Conservation (phyloP, 2,888 invertebrate species). For the Temnothorax rugatulus region DNA sequence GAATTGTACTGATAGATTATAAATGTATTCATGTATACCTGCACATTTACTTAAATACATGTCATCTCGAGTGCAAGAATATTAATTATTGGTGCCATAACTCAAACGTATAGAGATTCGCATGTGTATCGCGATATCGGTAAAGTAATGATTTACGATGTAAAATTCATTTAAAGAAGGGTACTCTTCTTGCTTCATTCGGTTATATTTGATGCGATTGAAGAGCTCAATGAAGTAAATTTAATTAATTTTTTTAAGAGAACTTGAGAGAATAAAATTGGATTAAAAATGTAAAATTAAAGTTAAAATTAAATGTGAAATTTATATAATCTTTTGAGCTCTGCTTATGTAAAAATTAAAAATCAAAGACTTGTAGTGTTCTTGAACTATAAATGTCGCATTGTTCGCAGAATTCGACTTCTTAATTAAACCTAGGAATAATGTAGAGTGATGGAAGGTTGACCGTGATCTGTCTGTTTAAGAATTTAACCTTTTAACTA, state of each 20-base stretch:
- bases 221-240: not conserved
- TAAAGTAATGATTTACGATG: not conserved
- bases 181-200: not conserved
- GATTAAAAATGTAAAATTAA: not conserved
- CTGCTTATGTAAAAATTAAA: not conserved
- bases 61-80: not conserved
- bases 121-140: not conserved
- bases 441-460: constrained; percentile 3
- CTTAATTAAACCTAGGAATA: not conserved
- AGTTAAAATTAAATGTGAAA: not conserved
- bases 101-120: not conserved
- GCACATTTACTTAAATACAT: not conserved
- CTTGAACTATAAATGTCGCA: too few relatives aligned
- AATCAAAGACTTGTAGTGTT: not conserved
- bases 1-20: not conserved
- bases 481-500: constrained; percentile 44
- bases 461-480: constrained; percentile 13
- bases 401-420: constrained; percentile 18
- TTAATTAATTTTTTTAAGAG: not conserved
- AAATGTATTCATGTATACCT: too few relatives aligned
- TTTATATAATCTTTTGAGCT: not conserved
- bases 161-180: not conserved
- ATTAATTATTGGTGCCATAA: not conserved
- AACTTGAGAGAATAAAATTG: not conserved
- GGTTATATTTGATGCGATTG: not conserved